Base-by-base conservation (phyloP, 2,113 vertebrate species). In the Aviceda subcristata region DNA sequence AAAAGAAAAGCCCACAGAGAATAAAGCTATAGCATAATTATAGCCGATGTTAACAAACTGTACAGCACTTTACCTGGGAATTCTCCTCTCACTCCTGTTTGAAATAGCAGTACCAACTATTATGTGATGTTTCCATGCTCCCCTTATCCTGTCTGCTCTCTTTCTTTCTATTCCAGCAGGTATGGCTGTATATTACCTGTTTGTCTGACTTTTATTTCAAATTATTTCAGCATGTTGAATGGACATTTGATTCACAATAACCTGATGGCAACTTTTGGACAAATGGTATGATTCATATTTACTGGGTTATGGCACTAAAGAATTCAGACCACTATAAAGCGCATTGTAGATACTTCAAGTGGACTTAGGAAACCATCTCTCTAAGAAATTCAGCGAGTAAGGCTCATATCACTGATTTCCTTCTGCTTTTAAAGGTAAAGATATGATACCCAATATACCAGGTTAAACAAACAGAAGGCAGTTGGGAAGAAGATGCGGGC, bases 391-490 rank as follows among this genome's bases (percentile, higher is more conserved):
- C 92, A 96, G 92, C 78, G 92, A 98, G 43, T 98, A 97, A 98
- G 97, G 98, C 96, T 94, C 45, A 10, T 90, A 72, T 92, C 96
- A 96, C 85, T 74, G 59, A 94, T 91, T 83, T 84, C 48, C 71
- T 63, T 73, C 72, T 88, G 69, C 51, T 76, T 92, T 97, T 98
- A 99, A 96, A 99, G 99, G 97, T 99, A 99, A 80, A 99, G 99
- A 88, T 99, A 99, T 11, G 99, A 99, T 63, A 99, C 99, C 99
- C 99, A 99, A 48, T 99, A 99, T 38, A 99, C 99, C 88, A 99
- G 98, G 97, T 99, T 99, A 96, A 99, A 99, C 92, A 99, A 98
- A 95, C 99, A 99, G 93, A 99, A 99, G 51, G 99, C 99, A 10
- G 99, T 99, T 29, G 99, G 99, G 96, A 99, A 99, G 96, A 99